Evolutionary conservation across 1,140 invertebrate species (phyloP), one percentile per base, ranked within the genome.

Genomic region (Magallana angulata): DNA sequence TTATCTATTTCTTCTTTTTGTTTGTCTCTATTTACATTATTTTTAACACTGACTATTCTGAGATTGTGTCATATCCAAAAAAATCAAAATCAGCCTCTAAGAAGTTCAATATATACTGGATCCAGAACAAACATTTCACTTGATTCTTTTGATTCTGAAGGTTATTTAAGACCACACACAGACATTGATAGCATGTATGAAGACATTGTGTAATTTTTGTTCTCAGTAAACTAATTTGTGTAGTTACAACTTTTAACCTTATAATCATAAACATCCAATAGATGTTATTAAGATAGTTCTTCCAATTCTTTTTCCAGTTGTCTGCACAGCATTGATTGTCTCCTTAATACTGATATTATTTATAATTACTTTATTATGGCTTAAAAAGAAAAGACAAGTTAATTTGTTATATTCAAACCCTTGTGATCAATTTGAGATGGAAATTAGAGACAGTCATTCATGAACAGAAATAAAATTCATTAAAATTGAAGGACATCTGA

Each of bases 101-200:
- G 60, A 5, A 64, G 60, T 16, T 5, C 60, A 64, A 64, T 64
- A 64, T 64, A 64, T 48, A 71, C 68, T 71, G 24, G 68, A 71
- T 71, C 18, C 8, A 36, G 9, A 11, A 30, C 36, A 48, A 2
- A 48, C 36, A 48, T 71, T 30, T 71, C 18, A 71, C 18, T 71
- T 30, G 68, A 71, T 71, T 71, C 68, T 71, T 71, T 36, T 71
- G 68, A 71, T 71, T 71, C 68, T 8, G 68, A 71, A 7, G 18
- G 18, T 8, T 30, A 71, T 30, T 7, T 71, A 30, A 7, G 68
- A 30, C 68, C 18, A 9, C 18, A 30, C 18, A 71, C 18, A 48
- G 36, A 48, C 36, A 48, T 2, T 11, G 68, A 71, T 30, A 30
- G 18, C 30, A 30, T 71, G 7, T 71, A 71, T 71, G 68, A 71